phyloP scores from a whole-genome alignment of 2,113 vertebrate genomes.

The Alethe diademata region DNA sequence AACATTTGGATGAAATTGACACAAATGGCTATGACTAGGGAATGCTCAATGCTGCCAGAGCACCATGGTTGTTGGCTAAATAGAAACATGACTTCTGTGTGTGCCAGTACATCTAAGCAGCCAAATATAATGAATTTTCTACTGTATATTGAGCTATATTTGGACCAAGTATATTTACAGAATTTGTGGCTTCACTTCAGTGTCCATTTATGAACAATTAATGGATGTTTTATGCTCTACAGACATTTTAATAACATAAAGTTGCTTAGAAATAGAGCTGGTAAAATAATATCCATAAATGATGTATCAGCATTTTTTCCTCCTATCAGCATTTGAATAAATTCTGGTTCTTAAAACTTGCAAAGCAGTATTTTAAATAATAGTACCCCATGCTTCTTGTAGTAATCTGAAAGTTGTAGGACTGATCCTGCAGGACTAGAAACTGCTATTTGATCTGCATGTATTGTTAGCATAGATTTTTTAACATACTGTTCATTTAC shows the following conservation, averaged over 20 bases:
- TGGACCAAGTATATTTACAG: not conserved
- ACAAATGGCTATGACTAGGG: not conserved
- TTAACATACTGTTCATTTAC: not conserved
- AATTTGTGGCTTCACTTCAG: not conserved
- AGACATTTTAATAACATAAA: not conserved
- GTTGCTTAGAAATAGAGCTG: not conserved
- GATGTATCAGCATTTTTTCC: not conserved
- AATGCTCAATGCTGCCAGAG: not conserved
- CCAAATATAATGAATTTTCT: not conserved
- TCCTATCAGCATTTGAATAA: not conserved
- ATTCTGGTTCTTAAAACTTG: not conserved
- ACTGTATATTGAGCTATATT: not conserved
- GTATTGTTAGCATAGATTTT: accelerated
- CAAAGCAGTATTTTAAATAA: not conserved
- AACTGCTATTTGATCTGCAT: not conserved
- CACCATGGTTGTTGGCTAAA: not conserved
- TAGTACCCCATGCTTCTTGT: not conserved
- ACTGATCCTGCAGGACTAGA: not conserved
- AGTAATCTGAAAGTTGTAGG: not conserved
- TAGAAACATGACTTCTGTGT: not conserved
- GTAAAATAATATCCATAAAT: not conserved
- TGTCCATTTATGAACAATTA: not conserved
- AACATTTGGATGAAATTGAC: not conserved
- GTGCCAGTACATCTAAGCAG: not conserved
- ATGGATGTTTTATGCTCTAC: not conserved